phyloP scores from a whole-genome alignment of 2,888 invertebrate species.

The Eulithis testata region DNA sequence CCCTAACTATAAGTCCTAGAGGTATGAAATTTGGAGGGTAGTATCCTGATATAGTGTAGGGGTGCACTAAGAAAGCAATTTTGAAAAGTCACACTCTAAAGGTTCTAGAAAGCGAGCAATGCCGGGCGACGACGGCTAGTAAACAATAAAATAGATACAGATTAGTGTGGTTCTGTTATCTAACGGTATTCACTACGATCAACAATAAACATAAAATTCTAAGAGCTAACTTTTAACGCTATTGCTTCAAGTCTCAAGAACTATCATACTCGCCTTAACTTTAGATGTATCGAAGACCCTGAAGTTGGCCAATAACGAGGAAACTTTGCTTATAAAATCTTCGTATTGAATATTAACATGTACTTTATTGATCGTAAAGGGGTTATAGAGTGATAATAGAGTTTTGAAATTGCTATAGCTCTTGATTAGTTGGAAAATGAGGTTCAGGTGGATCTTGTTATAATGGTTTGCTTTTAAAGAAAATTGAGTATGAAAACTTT shows the following conservation, averaged over 20 bases:
- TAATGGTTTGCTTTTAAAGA: background rate
- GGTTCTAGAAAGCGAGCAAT: too few relatives aligned
- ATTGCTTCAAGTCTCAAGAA: slow-evolving; percentile 36
- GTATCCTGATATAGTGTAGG: too few relatives aligned
- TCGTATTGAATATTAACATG: slow-evolving; percentile 78
- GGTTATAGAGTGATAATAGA: slow-evolving; percentile 63
- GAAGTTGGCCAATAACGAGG: slow-evolving; percentile 66
- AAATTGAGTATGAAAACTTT: too few relatives aligned
- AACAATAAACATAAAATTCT: slow-evolving; percentile 21
- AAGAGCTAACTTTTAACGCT: slow-evolving; percentile 35
- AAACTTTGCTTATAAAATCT: slow-evolving; percentile 75
- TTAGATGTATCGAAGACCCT: slow-evolving; percentile 53
- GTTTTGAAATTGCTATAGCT: slow-evolving; percentile 46
- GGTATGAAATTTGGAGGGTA: too few relatives aligned
- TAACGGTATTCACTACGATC: background rate
- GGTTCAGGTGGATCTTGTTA: slow-evolving; percentile 21
- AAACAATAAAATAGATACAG: too few relatives aligned
- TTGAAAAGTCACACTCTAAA: too few relatives aligned
- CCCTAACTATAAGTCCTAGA: too few relatives aligned
- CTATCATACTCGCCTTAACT: slow-evolving; percentile 41
- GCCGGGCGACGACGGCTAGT: too few relatives aligned
- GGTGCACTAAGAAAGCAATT: too few relatives aligned
- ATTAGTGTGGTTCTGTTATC: too few relatives aligned
- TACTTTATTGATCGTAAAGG: slow-evolving; percentile 70
- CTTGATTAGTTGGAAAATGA: slow-evolving; percentile 54